Evolutionary conservation across 2,888 invertebrate genomes (phyloP), one percentile per base, ranked within the genome.

Genomic region (Gryllus longicercus): DNA sequence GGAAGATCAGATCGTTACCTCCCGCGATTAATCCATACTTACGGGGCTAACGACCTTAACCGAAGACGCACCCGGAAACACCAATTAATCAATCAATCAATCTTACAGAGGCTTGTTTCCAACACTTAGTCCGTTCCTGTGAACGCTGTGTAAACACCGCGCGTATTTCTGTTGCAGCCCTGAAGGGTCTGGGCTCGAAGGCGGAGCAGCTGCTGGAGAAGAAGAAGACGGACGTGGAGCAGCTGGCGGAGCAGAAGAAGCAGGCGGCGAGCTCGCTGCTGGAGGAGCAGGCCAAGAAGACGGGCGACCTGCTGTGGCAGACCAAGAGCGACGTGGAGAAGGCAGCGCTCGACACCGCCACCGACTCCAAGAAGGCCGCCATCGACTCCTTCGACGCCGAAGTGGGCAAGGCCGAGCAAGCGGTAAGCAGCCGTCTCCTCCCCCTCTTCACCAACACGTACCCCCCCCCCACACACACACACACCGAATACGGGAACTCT

Each of bases 101-200:
- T 38, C 25, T 38, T 38, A 38, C 25, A 2, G 2, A 38, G 2
- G 25, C 25, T 5, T 0, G 38, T 5, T 10, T 38, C 38, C 38
- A 38, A 38, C 38, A 0, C 38, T 38, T 8, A 38, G 8, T 8
- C 8, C 38, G 8, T 38, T 38, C 38, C 38, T 38, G 38, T 8
- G 38, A 38, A 38, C 38, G 63, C n/a, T 5, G 5, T 63, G 8
- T 63, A 3, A 18, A 16, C 14, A 1, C 4, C 63, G 63, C 4
- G 63, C 63, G n/a, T 11, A 0, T 50, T 77, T 18, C 79, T 76
- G 11, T 82, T 82, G 50, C 92, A 83, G 93, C 93, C 82, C 88
- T 93, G 87, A 92, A 91, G 88, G 93, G 89, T 88, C 89, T 93
- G 85, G 93, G 93, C 82, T 92, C 91, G 86, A 92, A 93, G 88